Base-by-base conservation (phyloP, 2,797 vertebrate species). In the Pyrocephalus nanus region DNA sequence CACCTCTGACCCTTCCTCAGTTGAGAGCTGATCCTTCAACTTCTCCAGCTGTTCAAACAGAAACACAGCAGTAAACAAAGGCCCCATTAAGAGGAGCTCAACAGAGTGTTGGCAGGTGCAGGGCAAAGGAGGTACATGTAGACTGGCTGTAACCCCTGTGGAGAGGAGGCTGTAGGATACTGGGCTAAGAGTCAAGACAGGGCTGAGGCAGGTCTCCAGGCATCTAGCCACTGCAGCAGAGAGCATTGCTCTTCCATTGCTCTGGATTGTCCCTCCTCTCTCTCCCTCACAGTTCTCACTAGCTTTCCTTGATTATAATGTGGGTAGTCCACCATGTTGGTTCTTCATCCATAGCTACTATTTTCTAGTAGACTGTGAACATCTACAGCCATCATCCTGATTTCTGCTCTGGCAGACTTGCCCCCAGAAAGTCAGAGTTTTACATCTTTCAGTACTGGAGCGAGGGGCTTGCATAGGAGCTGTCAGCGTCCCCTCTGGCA, bases 31-130 rank as follows among this genome's bases (percentile, higher is more conserved):
- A 61, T 97, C 88, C 90, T 97, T 97, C 58, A 97, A 90, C 47
- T 96, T 97, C 94, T 97, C 95, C 91, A 97, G 86, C 96, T 97
- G 51, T 93, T 83, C 54, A 74, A 96, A 96, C 70, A 84, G 34
- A 94, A 90, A 94, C 40, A 92, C 40, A 89, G 23, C 32, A 89
- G 74, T 94, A 72, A 96, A 76, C 55, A 47, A 70, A 55, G 19
- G 29, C 15, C 32, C 50, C 34, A 11, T 3, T 15, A 1, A 1
- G 43, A 76, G 36, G 60, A 78, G 42, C 23, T 87, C 25, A 36
- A 42, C 43, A 38, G 13, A 12, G 6, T 5, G 3, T 57, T 93
- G 57, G 50, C 53, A 88, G 92, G 48, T 10, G 6, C 27, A 77
- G 29, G 27, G 36, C 7, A 15, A 82, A 72, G 66, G 38, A 75